phyloP scores from a whole-genome alignment of 2,888 invertebrate genomes.

The Cantharis rustica region DNA sequence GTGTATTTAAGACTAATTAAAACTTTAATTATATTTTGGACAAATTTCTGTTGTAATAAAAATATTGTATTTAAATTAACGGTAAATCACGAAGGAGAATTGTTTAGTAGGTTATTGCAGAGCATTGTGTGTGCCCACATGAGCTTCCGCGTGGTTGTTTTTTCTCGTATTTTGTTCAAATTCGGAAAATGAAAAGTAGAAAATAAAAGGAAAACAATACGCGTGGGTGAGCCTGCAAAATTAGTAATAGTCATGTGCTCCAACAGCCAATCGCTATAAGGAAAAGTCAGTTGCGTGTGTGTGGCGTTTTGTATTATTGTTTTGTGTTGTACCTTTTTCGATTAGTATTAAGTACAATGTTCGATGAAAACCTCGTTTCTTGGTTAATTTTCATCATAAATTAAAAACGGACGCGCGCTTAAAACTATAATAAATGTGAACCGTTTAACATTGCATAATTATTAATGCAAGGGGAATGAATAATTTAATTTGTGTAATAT shows the following conservation, averaged over 20 bases:
- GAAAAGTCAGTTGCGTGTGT: conserved; percentile 37
- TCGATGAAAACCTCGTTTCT: not conserved
- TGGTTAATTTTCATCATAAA: not conserved
- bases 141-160: conserved; percentile 34
- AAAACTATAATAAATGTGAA: not conserved
- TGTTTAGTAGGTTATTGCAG: conserved; percentile 24
- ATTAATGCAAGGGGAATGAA: not conserved
- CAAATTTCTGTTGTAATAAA: not conserved
- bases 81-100: conserved; percentile 17
- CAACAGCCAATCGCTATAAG: conserved; percentile 35
- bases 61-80: conserved; percentile 14
- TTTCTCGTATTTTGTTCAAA: not conserved
- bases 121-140: conserved; percentile 23
- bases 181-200: not conserved
- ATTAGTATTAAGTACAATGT: conserved; percentile 12
- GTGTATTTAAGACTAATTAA: not conserved
- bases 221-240: conserved; percentile 28
- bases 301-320: conserved; percentile 32
- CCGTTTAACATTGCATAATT: not conserved
- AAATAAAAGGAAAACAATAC: conserved; percentile 13
- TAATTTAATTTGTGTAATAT: not conserved
- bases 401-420: not conserved
- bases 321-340: conserved; percentile 26
- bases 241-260: conserved; percentile 36
- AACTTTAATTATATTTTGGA: not conserved